Conservation (phyloP, 1,140 invertebrate genomes). For the Streblospio benedicti region DNA sequence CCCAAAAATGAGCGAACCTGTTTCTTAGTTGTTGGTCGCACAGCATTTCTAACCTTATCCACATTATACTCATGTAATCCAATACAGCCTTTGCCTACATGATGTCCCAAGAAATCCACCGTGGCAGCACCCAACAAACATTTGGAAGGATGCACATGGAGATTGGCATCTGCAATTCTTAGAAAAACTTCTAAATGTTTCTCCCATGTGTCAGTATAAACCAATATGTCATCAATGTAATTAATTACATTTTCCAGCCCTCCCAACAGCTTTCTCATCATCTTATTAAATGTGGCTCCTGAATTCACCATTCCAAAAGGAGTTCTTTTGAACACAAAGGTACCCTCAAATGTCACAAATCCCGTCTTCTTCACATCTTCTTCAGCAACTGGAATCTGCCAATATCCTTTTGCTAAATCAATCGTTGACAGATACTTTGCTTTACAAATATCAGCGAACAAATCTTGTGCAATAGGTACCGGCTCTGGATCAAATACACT, state of each 20-base stretch:
- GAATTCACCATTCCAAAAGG: conserved; percentile 5
- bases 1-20: too few relatives aligned
- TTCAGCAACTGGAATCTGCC: conserved; percentile 4
- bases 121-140: too few relatives aligned
- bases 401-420: conserved; percentile 6
- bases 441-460: too few relatives aligned
- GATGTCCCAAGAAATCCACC: too few relatives aligned
- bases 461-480: too few relatives aligned
- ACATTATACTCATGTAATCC: too few relatives aligned
- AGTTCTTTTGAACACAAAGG: background rate
- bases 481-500: too few relatives aligned
- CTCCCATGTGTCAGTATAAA: background rate
- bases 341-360: background rate
- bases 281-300: background rate
- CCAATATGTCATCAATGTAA: conserved; percentile 7
- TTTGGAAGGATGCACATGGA: too few relatives aligned
- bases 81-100: too few relatives aligned
- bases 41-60: too few relatives aligned
- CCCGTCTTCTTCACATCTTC: background rate
- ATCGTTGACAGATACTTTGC: background rate
- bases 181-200: conserved; percentile 3
- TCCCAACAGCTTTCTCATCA: conserved; percentile 3
- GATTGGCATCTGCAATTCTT: too few relatives aligned
- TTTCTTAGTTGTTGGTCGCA: too few relatives aligned
- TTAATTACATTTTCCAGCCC: background rate